Percentiles rank a stretch among this genome's conserved stretches.
These are phyloP conservation scores for Cairina moschata DNA, from an alignment of 2,113 vertebrate species.

Conservation along the genomic window DNA sequence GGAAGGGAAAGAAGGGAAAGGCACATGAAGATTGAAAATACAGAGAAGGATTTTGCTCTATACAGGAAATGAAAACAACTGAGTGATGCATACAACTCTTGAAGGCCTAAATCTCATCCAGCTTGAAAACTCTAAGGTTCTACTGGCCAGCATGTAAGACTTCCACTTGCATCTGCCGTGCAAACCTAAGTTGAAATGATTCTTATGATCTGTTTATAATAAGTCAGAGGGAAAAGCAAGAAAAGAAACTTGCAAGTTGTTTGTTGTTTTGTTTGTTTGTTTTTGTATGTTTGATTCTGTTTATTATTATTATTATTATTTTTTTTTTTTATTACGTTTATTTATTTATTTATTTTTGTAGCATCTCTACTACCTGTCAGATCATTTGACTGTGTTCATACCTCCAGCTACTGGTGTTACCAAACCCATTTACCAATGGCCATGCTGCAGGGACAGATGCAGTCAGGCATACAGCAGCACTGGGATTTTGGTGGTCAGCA, in stretches of 20 bases:
- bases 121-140: background rate
- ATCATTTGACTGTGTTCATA: background rate
- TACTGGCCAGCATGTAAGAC: background rate
- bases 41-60: background rate
- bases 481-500: background rate
- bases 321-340: no score
- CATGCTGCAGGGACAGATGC: background rate
- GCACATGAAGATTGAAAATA: background rate
- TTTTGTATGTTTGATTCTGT: no score
- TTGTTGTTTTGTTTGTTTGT: no score
- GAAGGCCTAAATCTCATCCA: background rate
- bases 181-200: background rate
- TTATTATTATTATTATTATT: no score
- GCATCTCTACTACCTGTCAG: background rate
- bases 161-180: background rate
- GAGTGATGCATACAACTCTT: background rate
- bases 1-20: background rate
- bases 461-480: background rate
- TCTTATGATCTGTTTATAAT: fast-evolving
- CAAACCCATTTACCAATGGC: background rate
- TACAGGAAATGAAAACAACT: background rate
- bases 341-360: background rate
- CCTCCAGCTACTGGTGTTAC: background rate
- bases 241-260: background rate
- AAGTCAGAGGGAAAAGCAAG: background rate